phyloP scores from a whole-genome alignment of 2,888 invertebrate species.

The Cosmorhoe ocellata region DNA sequence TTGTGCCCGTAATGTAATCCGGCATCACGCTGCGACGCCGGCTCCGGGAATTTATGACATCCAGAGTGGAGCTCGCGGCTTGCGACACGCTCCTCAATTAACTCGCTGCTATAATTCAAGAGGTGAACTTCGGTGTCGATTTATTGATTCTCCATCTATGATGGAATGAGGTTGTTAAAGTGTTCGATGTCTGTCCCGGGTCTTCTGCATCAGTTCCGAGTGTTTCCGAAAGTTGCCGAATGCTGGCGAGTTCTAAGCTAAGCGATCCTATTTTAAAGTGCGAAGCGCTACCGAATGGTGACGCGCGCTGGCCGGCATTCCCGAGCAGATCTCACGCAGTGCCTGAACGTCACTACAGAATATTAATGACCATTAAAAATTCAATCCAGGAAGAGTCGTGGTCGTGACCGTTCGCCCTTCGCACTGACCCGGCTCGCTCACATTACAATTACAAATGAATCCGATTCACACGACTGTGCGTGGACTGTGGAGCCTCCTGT shows the following conservation, averaged over 20 bases:
- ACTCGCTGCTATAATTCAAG: slow-evolving; percentile 31
- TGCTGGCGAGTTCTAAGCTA: too few species aligned
- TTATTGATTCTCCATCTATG: slow-evolving; percentile 18
- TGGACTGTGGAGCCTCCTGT: slow-evolving; percentile 45
- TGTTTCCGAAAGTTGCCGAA: too few species aligned
- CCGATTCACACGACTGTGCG: slow-evolving; percentile 68
- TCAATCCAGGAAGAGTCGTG: slow-evolving; percentile 40
- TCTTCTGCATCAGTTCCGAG: not conserved
- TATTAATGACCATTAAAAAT: slow-evolving; percentile 17
- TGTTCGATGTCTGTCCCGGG: not conserved
- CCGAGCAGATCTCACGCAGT: too few species aligned
- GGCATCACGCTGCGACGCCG: slow-evolving; percentile 64
- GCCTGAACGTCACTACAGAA: slow-evolving; percentile 3
- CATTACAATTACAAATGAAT: slow-evolving; percentile 73
- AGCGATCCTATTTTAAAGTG: too few species aligned
- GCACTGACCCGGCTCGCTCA: slow-evolving; percentile 59
- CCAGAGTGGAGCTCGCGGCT: slow-evolving; percentile 22
- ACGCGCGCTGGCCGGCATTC: too few species aligned
- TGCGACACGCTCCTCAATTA: slow-evolving; percentile 35
- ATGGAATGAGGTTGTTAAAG: slow-evolving; percentile 1
- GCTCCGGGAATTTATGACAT: slow-evolving; percentile 32
- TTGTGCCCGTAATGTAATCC: slow-evolving; percentile 50
- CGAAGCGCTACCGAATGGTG: too few species aligned
- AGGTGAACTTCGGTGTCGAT: slow-evolving; percentile 28
- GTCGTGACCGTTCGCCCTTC: slow-evolving; percentile 50